phyloP scores from a whole-genome alignment of 2,888 invertebrate species.

The Caenorhabditis doughertyi region DNA sequence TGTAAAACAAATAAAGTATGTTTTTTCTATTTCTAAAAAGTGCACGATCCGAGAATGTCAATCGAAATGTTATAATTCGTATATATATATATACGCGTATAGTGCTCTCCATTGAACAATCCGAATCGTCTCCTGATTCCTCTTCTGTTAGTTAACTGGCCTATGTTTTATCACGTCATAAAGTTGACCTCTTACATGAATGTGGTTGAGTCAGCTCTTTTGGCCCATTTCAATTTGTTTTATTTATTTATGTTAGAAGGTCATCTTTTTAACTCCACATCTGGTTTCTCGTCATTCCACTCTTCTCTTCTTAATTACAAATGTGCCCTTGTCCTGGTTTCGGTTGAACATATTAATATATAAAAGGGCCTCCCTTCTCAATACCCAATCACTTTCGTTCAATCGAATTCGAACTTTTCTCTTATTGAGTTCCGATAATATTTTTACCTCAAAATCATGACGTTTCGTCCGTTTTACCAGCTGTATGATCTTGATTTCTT shows the following conservation, averaged over 20 bases:
- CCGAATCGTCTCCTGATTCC: too few relatives aligned
- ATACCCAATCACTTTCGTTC: not conserved
- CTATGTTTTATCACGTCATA: not conserved
- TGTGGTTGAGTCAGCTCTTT: slow-evolving; percentile 1
- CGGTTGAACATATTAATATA: slow-evolving; percentile 20
- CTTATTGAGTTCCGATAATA: not conserved
- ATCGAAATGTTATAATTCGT: not conserved
- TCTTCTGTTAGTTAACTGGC: not conserved
- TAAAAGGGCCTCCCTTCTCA: slow-evolving; percentile 21
- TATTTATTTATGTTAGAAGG: slow-evolving; percentile 55
- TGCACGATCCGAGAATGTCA: slow-evolving; percentile 17
- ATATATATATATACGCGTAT: too few relatives aligned
- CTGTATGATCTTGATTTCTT: slow-evolving; percentile 22
- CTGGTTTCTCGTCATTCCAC: slow-evolving; percentile 39
- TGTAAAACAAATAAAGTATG: slow-evolving; percentile 21
- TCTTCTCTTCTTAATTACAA: slow-evolving; percentile 41
- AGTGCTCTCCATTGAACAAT: too few relatives aligned
- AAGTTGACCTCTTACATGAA: slow-evolving; percentile 8
- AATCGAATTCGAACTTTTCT: too few relatives aligned
- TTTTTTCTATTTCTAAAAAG: slow-evolving; percentile 3
- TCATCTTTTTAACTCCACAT: slow-evolving; percentile 32
- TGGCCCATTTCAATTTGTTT: slow-evolving; percentile 31
- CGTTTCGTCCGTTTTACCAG: slow-evolving; percentile 9
- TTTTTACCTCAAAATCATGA: not conserved
- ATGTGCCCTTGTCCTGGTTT: slow-evolving; percentile 49